Base-by-base conservation (phyloP, 2,888 invertebrate genomes). In the Scaptomyza polygonia region DNA sequence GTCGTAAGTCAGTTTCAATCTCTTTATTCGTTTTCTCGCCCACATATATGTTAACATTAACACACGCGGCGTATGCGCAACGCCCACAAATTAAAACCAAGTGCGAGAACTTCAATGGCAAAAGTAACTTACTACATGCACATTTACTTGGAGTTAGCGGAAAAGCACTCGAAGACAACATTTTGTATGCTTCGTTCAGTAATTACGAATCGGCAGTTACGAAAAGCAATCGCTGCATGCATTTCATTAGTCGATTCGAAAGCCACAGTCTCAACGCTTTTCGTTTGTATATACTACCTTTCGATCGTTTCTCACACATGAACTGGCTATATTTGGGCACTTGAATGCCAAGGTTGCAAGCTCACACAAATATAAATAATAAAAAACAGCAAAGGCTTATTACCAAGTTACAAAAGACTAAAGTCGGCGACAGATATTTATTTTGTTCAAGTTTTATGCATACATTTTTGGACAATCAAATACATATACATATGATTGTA, bases 321-420 rank as follows among this genome's bases (percentile, higher is more conserved):
- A 73, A 67, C 63, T 68, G 55, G 47, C 88, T 85, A 81, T 87
- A 87, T 85, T 87, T 84, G 84, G 82, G 57, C 64, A 57, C 73
- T 68, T 79, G 84, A 85, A 85, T 85, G 88, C 88, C 84, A 85
- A 88, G 84, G 88, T 67, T 82, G 63, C 39, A 32, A 63, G 52
- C 69, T 49, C 65, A 59, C 54, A 55, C 52, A 52, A 65, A 66
- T 8, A 63, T 42, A 40, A 43, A 54, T 27, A 66, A 34, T 30
- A 34, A n/a, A 14, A 14, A n/a, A 34, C 56, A 52, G 49, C 67
- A 47, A 32, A 30, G 51, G 47, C 54, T 66, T 64, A 75, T 84
- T 77, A 69, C 68, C 66, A 63, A 80, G 67, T 86, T 72, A 71
- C 55, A 67, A 82, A 72, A 39, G 39, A 78, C 67, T 62, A 59